Evolutionary conservation across 2,113 vertebrate genomes (phyloP), one percentile per base, ranked within the genome.

Genomic region (Parus major): DNA sequence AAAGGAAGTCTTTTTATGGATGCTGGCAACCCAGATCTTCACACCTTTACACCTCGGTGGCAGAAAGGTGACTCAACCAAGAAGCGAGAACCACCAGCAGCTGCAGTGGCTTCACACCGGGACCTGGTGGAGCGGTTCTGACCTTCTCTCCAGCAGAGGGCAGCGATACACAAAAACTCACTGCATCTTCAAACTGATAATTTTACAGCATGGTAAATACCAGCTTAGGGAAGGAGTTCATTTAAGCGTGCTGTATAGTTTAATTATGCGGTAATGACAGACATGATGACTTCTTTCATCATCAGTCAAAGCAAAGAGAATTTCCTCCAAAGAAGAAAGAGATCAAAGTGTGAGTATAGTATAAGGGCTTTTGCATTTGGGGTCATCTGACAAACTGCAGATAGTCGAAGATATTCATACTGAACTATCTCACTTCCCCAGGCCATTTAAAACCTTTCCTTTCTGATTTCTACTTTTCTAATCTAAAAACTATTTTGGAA

Each of bases 81-180:
- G 42, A 50, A 35, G 55, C 0, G 12, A 36, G 35, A 44, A 50
- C 6, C 15, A 8, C 6, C 9, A 35, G 18, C 35, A 52, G 8
- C 36, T 14, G 18, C 2, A 3, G 6, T 0, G 61, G 41, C 59
- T 63, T 49, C 5, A 0, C 0, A 4, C 4, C 0, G 21, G 36
- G 36, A 77, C 18, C 36, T 7, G 12, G 12, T 0, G 5, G 33
- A 69, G 72, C 6, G 2, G 82, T 13, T 55, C 80, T 47, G 95
- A 70, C 20, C 68, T 70, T 83, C 31, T 92, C 50, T 92, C 95
- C 96, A 94, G 96, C 15, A 97, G 96, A 96, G 95, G 96, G 96
- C 96, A 96, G 86, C 56, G 94, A 88, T 0, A 85, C 55, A 96
- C 82, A 93, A 94, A 96, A 83, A 83, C 94, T 92, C 49, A 56